phyloP scores from a whole-genome alignment of 2,797 vertebrate species.

The Danio jaintianensis region DNA sequence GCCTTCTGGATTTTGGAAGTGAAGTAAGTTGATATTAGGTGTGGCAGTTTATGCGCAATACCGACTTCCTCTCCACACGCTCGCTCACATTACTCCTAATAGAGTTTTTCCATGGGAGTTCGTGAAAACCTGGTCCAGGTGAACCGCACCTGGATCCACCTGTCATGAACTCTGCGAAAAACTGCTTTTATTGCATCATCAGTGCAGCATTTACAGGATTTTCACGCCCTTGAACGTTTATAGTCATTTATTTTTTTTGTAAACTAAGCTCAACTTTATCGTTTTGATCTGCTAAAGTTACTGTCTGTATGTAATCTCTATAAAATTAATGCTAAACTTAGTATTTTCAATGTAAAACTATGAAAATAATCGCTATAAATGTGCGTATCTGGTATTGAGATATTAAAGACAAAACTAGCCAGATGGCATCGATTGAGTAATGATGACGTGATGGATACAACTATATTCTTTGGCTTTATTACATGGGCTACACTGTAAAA shows the following conservation, averaged over 20 bases:
- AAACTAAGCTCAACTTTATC: neutral
- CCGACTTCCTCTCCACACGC: conserved; percentile 31
- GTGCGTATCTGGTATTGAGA: no score
- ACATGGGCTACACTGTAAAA: no score
- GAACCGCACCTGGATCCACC: conserved; percentile 38
- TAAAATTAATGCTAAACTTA: neutral
- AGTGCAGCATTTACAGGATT: neutral
- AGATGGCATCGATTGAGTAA: neutral
- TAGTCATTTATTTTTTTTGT: neutral
- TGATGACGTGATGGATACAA: neutral
- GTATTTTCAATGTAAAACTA: neutral
- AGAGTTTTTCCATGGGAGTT: neutral
- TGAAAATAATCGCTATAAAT: neutral
- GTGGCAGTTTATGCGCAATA: conserved; percentile 50
- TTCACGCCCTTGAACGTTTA: neutral
- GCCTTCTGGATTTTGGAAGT: conserved; percentile 20
- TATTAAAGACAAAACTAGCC: neutral
- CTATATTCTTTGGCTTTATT: no score
- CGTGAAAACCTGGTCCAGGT: conserved; percentile 19
- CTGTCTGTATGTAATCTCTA: neutral
- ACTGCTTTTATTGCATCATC: neutral
- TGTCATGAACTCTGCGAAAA: neutral
- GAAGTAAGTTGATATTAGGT: conserved; percentile 50
- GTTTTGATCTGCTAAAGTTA: neutral
- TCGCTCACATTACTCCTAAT: neutral